Evolutionary conservation across 2,113 vertebrate species (phyloP).

Genomic region (Vulpes ferrilata): DNA sequence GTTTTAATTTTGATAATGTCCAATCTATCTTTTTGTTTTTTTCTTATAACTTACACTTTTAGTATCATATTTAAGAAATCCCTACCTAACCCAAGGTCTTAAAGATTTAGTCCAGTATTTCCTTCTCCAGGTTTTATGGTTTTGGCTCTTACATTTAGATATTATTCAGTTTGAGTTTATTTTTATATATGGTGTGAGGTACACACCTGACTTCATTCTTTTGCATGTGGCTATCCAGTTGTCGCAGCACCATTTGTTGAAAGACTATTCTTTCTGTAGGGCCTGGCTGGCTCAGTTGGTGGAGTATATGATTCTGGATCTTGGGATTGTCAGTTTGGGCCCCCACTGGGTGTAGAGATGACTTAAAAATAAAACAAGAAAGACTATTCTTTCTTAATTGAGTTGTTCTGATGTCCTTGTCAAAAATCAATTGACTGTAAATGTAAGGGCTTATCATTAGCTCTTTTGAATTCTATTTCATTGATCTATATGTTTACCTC

Average conservation of each 20-base stretch:
- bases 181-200: not conserved
- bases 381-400: not conserved
- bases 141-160: not conserved
- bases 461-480: not conserved
- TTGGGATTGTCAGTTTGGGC: not conserved
- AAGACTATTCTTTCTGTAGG: not conserved
- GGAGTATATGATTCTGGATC: not conserved
- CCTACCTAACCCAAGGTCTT: not conserved
- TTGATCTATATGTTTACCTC: not conserved
- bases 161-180: not conserved
- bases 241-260: not conserved
- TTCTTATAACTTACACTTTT: constrained; percentile 9
- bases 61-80: not conserved
- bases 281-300: not conserved
- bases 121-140: not conserved
- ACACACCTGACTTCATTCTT: not conserved
- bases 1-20: not conserved
- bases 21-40: not conserved
- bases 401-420: not conserved
- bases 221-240: not conserved
- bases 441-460: not conserved
- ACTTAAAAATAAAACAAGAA: not conserved
- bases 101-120: not conserved
- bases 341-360: not conserved
- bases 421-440: not conserved